Percentiles rank a stretch among this genome's conserved stretches.
Evolutionary conservation across 2,113 vertebrate species (phyloP).

Genomic region (Peromyscus leucopus): DNA sequence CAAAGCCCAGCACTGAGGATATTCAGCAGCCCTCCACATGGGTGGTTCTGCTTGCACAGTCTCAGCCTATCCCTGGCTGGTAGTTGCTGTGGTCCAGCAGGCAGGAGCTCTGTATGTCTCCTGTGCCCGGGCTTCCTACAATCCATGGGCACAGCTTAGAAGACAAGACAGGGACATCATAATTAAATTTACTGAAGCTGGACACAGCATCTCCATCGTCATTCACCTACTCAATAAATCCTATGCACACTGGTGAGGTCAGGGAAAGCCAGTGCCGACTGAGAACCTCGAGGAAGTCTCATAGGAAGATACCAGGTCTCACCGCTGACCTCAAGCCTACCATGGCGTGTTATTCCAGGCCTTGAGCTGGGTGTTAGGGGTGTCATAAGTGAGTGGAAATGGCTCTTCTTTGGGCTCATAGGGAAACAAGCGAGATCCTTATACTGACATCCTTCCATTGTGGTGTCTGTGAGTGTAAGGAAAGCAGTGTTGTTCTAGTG

Average conservation of each 20-base stretch:
- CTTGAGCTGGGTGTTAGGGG: not conserved
- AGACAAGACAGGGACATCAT: not conserved
- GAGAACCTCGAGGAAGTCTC: no score
- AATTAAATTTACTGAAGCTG: not conserved
- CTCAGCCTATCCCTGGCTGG: not conserved
- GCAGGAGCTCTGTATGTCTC: not conserved
- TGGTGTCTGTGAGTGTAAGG: not conserved
- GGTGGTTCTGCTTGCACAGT: not conserved
- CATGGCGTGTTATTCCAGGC: rapidly evolving
- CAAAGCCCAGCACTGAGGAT: not conserved
- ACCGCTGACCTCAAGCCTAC: not conserved
- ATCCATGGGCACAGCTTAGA: not conserved
- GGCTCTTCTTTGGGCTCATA: not conserved
- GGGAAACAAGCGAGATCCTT: not conserved
- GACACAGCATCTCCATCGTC: not conserved
- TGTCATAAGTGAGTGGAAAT: not conserved
- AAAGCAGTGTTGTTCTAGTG: not conserved
- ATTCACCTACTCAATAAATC: rapidly evolving
- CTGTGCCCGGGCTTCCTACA: not conserved
- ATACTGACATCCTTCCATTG: rapidly evolving
- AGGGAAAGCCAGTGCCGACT: not conserved
- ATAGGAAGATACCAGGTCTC: rapidly evolving
- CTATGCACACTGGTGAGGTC: not conserved
- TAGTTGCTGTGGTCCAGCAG: not conserved
- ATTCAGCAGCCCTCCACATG: not conserved